phyloP scores from a whole-genome alignment of 2,113 vertebrate species.

The Mobula birostris region DNA sequence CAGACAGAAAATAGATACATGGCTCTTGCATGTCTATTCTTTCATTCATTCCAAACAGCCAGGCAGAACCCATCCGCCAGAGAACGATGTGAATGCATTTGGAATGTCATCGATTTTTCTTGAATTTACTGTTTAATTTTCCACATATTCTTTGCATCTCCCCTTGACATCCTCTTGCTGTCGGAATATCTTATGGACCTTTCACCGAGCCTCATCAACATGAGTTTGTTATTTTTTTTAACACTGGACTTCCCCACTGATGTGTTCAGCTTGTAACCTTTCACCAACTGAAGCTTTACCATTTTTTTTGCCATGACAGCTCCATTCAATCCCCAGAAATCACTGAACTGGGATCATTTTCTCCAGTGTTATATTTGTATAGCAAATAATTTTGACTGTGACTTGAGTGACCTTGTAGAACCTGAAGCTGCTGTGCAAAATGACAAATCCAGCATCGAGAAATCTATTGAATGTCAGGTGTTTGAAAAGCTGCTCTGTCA shows the following conservation, averaged over 20 bases:
- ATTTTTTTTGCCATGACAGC: not conserved
- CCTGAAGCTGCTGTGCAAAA: not conserved
- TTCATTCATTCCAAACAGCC: not conserved
- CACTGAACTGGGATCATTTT: not conserved
- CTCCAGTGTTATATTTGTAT: not conserved
- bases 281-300: not conserved
- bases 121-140: constrained; percentile 11
- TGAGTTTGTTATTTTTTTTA: not conserved
- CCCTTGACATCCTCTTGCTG: not conserved
- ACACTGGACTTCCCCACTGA: not conserved
- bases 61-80: not conserved
- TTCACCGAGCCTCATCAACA: constrained; percentile 20
- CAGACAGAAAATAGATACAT: no score
- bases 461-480: not conserved
- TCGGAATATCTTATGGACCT: not conserved
- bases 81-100: not conserved
- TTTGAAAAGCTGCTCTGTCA: not conserved
- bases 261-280: not conserved
- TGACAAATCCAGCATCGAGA: not conserved
- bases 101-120: not conserved
- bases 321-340: not conserved
- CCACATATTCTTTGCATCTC: not conserved
- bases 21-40: not conserved
- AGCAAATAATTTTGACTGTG: not conserved
- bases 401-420: not conserved